These are phyloP conservation scores for Myotis davidii DNA, from an alignment of 2,113 vertebrate genomes.

Conservation along the genomic window DNA sequence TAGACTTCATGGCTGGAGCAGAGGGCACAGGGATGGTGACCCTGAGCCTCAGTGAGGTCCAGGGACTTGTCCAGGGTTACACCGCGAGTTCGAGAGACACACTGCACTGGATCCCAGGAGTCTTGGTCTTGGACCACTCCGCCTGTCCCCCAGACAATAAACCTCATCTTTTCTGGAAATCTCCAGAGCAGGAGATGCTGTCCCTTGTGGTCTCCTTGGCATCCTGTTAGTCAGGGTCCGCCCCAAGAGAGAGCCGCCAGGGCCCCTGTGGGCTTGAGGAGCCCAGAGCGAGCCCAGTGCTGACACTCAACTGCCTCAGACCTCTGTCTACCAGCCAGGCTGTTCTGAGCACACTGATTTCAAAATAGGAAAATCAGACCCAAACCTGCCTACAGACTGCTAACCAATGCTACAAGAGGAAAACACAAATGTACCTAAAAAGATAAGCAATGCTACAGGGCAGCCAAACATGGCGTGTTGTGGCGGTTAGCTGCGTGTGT, in stretches of 20 bases:
- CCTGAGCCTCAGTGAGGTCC: neutral
- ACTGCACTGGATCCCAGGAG: neutral
- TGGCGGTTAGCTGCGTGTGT: neutral
- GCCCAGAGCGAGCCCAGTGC: neutral
- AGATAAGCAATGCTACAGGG: neutral
- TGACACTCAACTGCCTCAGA: neutral
- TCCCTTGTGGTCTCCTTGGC: neutral
- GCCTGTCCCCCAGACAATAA: neutral
- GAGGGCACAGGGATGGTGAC: neutral
- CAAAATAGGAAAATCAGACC: neutral
- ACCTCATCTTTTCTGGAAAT: neutral
- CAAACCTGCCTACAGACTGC: neutral
- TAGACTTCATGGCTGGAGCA: neutral
- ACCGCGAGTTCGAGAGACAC: neutral
- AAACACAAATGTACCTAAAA: neutral
- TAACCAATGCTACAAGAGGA: neutral
- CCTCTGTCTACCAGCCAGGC: neutral
- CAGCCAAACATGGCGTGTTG: neutral
- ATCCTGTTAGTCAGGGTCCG: accelerated
- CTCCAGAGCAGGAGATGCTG: neutral
- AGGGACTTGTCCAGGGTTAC: neutral
- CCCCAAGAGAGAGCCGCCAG: too few relatives aligned
- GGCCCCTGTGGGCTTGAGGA: neutral
- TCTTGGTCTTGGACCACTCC: neutral
- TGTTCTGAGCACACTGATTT: neutral